Evolutionary conservation across 2,113 vertebrate species (phyloP).

Genomic region (Larimichthys polyactis): DNA sequence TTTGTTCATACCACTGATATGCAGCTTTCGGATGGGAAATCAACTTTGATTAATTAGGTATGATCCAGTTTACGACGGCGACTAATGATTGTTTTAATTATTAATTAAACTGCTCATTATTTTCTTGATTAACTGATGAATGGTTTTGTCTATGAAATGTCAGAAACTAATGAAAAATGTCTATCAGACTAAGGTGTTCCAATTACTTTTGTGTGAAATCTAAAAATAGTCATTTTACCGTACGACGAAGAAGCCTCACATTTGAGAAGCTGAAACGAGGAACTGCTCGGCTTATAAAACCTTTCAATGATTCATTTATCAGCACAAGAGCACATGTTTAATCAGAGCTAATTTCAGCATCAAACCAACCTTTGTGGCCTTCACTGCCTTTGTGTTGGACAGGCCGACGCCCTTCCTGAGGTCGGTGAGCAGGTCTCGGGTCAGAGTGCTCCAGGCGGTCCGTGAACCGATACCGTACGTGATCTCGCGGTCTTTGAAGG

Average conservation of each 20-base stretch:
- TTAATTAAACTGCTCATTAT: background rate
- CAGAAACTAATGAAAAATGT: background rate
- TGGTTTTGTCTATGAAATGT: background rate
- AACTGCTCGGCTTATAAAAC: background rate
- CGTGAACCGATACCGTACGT: slow-evolving; percentile 93
- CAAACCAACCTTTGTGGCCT: slow-evolving; percentile 88
- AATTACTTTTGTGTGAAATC: too few species aligned
- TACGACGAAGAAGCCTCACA: background rate
- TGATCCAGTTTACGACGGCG: background rate
- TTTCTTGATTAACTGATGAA: background rate
- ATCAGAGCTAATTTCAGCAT: background rate
- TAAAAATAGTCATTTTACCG: background rate
- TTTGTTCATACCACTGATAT: background rate
- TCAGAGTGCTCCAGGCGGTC: slow-evolving; percentile 92
- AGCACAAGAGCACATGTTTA: background rate
- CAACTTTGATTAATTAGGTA: background rate
- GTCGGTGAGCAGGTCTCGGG: slow-evolving; percentile 95
- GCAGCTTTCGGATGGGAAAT: background rate
- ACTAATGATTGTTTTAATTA: background rate
- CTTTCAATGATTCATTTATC: background rate
- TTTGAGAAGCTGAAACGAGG: background rate
- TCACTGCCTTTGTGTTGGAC: slow-evolving; percentile 97
- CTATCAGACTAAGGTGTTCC: too few species aligned
- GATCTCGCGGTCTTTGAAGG: slow-evolving; percentile 90
- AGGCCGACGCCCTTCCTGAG: slow-evolving; percentile 96